Conservation (phyloP, 2,797 vertebrate genomes). For the Bradypodion ventrale region DNA sequence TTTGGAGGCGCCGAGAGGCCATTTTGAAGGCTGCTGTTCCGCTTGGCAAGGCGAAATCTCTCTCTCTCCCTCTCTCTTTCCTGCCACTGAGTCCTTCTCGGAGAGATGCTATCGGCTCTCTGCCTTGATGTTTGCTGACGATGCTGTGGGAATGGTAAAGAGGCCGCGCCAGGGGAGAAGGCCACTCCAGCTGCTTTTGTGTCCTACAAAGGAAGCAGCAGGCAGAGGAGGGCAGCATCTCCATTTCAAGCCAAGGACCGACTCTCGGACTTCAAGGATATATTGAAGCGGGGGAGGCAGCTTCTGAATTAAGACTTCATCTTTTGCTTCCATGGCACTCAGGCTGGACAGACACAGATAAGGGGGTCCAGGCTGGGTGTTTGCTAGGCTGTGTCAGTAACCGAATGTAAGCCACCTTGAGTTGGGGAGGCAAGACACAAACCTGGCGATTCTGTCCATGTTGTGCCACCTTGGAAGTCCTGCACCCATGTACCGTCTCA, state of each 20-base stretch:
- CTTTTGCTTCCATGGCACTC: neutral
- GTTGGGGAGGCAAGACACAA: neutral
- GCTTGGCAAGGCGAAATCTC: neutral
- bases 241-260: neutral
- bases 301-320: neutral
- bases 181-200: conserved; percentile 18
- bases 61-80: neutral
- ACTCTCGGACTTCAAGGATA: neutral
- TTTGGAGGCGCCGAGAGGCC: neutral
- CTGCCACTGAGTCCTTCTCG: neutral
- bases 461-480: neutral
- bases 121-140: conserved; percentile 31
- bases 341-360: neutral
- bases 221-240: neutral
- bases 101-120: conserved; percentile 13
- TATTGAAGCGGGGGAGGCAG: no score
- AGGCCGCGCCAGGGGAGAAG: neutral
- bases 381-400: neutral
- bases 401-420: neutral
- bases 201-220: conserved; percentile 10
- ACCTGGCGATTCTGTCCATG: neutral
- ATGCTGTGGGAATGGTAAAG: conserved; percentile 26
- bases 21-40: neutral
- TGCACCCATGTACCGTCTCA: neutral
- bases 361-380: neutral